phyloP scores from a whole-genome alignment of 2,888 invertebrate genomes.

The Torymus tubicola region DNA sequence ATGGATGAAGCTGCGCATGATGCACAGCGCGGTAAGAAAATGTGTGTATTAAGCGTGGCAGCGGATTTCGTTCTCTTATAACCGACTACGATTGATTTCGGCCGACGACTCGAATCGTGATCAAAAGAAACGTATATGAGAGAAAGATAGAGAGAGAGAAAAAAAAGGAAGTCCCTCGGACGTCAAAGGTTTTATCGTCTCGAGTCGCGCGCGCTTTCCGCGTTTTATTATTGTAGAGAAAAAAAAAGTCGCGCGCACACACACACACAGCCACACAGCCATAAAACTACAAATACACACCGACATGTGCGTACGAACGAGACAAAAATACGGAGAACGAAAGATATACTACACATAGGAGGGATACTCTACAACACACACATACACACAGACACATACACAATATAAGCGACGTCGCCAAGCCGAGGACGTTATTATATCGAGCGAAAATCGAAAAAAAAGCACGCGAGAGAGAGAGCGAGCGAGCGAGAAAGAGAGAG shows the following conservation, averaged over 20 bases:
- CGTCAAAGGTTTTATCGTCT: constrained; percentile 54
- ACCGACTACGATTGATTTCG: constrained; percentile 52
- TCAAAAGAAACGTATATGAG: constrained; percentile 5
- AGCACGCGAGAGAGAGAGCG: not conserved
- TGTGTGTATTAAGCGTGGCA: not conserved
- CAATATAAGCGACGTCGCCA: not conserved
- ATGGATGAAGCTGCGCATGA: not conserved
- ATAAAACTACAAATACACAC: too few relatives aligned
- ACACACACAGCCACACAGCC: too few relatives aligned
- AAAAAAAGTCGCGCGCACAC: not conserved
- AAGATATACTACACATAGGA: too few relatives aligned
- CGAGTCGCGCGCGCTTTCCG: constrained; percentile 14
- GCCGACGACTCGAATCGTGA: constrained; percentile 44
- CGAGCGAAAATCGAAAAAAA: constrained; percentile 43
- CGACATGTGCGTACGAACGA: too few relatives aligned
- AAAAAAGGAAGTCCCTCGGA: constrained; percentile 32
- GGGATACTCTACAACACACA: too few relatives aligned
- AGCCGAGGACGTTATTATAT: constrained; percentile 20
- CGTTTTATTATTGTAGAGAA: constrained; percentile 9
- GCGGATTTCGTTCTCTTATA: constrained; percentile 52
- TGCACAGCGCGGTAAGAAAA: not conserved
- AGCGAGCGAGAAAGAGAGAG: too few relatives aligned
- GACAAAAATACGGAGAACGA: too few relatives aligned
- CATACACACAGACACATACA: not conserved
- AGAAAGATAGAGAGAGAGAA: not conserved